Conservation (phyloP, 2,797 vertebrate genomes). For the Pachyuromys duprasi region DNA sequence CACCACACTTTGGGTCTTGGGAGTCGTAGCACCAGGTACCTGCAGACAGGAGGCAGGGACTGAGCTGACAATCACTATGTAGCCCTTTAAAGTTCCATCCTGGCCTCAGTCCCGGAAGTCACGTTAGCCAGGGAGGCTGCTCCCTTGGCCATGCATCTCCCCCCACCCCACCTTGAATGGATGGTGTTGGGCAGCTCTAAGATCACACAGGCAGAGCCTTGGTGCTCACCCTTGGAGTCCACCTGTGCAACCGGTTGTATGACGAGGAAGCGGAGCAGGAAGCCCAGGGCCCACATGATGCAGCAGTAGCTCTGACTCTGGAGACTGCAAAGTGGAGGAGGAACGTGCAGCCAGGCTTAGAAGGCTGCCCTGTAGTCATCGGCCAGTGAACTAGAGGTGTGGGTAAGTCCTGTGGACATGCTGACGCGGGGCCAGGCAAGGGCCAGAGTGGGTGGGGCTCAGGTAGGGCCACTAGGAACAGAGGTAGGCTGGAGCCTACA, state of each 20-base stretch:
- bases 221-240: not conserved
- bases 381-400: not conserved
- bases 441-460: not conserved
- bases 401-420: not conserved
- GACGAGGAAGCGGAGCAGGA: fast-evolving
- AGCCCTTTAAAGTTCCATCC: not conserved
- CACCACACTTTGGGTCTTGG: conserved; percentile 82
- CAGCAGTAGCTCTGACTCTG: not conserved
- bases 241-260: not conserved
- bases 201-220: not conserved
- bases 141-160: not conserved
- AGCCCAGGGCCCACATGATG: not conserved
- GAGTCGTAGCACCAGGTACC: conserved; percentile 85
- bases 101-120: not conserved
- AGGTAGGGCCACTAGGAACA: not conserved
- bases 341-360: not conserved
- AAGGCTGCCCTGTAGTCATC: not conserved
- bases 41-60: conserved; percentile 42
- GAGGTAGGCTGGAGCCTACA: conserved; percentile 19
- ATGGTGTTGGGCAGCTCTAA: not conserved
- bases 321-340: not conserved
- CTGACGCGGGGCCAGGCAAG: not conserved
- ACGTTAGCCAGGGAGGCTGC: not conserved
- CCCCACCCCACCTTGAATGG: too few species aligned
- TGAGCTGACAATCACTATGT: not conserved